Conservation (phyloP, 2,888 invertebrate species). For the Pardosa pseudoannulata region DNA sequence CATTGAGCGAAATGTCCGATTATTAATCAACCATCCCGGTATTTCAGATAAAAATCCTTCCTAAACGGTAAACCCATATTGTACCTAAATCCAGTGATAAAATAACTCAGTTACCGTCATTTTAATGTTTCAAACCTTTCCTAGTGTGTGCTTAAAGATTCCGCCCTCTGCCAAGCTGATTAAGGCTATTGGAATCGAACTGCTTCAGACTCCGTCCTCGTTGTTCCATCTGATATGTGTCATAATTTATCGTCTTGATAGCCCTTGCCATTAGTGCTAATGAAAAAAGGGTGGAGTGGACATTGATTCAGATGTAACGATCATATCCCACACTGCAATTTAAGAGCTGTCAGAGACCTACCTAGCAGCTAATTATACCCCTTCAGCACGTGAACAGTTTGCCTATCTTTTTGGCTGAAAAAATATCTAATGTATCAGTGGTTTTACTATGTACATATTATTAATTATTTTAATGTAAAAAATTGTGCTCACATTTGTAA, state of each 20-base stretch:
- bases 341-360: slow-evolving; percentile 40
- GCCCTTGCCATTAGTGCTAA: slow-evolving; percentile 67
- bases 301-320: slow-evolving; percentile 59
- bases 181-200: slow-evolving; percentile 42
- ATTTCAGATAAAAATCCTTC: neutral
- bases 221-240: slow-evolving; percentile 54
- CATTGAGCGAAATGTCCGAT: neutral
- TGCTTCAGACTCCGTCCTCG: slow-evolving; percentile 35
- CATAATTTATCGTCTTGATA: slow-evolving; percentile 62
- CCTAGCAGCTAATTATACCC: slow-evolving; percentile 43
- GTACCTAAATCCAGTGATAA: slow-evolving; percentile 1
- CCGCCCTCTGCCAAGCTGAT: slow-evolving; percentile 50
- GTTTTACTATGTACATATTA: neutral
- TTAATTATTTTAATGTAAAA: neutral
- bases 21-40: neutral
- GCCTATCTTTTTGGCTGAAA: neutral
- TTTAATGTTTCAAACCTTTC: slow-evolving; percentile 55
- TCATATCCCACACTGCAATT: slow-evolving; percentile 51
- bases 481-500: no score
- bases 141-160: neutral
- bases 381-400: neutral
- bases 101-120: slow-evolving; percentile 19
- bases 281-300: slow-evolving; percentile 66
- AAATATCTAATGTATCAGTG: no score
- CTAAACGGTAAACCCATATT: neutral